Evolutionary conservation across 2,888 invertebrate species (phyloP), one percentile per base, ranked within the genome.

Genomic region (Embidobia sp.): DNA sequence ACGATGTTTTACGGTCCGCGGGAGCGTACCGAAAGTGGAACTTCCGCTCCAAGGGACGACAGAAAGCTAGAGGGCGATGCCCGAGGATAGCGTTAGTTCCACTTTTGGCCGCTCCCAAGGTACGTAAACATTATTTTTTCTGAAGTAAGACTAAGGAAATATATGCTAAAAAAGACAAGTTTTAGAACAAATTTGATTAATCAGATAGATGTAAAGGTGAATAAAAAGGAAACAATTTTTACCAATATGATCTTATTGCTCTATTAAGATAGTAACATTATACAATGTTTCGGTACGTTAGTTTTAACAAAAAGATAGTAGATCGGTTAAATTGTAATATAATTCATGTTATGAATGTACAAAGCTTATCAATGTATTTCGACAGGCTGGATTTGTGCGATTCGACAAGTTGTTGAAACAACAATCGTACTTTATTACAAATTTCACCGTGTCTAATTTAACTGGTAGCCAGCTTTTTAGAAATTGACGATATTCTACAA

Each of bases 271-370:
- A 84, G 82, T 83, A 85, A 84, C 86, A 85, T 86, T 84, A 86
- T 85, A 87, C 85, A 86, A 81, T 80, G 84, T 82, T 75, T 84
- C 86, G 86, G 88, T 83, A 86, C 85, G 86, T 88, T 88, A 88
- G 87, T 87, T 85, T 84, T 82, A 85, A 85, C 37, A 64, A 85
- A 85, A 84, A 83, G 79, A 81, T 78, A 74, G 75, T 78, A 78
- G 72, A 73, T 75, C 77, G 59, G 79, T 77, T 80, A 81, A 85
- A 81, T 85, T 77, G 80, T 73, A 61, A n/a, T 77, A 61, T 77
- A 79, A 72, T 66, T 84, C 78, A 80, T 80, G 72, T 69, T 84
- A 82, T 80, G 80, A 84, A 87, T 87, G 82, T 87, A 88, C 87
- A 88, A 87, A 87, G 85, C 85, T 82, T 80, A 75, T 73, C 73